These are phyloP conservation scores for Poecile atricapillus DNA, from an alignment of 2,113 vertebrate species.

Conservation along the genomic window DNA sequence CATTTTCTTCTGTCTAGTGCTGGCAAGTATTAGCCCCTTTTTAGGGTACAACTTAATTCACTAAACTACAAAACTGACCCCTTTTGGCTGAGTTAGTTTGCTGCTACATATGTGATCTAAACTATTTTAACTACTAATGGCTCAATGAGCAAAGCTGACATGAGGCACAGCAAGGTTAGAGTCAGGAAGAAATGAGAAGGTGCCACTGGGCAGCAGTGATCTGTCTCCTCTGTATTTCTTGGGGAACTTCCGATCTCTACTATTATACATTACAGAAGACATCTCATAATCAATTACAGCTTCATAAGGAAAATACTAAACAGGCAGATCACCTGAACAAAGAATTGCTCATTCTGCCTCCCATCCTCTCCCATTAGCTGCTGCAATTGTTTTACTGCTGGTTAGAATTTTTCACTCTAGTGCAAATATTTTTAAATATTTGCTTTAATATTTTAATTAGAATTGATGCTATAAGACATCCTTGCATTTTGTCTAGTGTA, in stretches of 20 bases:
- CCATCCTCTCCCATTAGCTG: not conserved
- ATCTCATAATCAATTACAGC: not conserved
- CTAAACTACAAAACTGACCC: not conserved
- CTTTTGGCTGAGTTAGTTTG: not conserved
- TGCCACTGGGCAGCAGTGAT: not conserved
- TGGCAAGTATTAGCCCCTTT: not conserved
- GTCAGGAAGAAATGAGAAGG: not conserved
- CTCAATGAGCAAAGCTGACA: not conserved
- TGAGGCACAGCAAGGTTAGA: not conserved
- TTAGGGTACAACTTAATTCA: not conserved
- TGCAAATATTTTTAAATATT: not conserved
- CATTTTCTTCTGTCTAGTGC: not conserved
- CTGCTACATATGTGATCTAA: not conserved
- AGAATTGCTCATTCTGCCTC: not conserved
- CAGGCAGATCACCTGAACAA: not conserved
- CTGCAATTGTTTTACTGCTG: not conserved
- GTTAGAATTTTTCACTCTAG: not conserved
- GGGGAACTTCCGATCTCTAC: not conserved
- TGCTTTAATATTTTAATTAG: not conserved
- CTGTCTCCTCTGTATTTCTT: not conserved
- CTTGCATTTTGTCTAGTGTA: not conserved
- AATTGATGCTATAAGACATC: not conserved
- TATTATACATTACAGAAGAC: not conserved
- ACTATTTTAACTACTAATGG: accelerated
- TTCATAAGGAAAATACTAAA: not conserved